Conservation (phyloP, 2,888 invertebrate genomes). For the Ypsolopha sequella region DNA sequence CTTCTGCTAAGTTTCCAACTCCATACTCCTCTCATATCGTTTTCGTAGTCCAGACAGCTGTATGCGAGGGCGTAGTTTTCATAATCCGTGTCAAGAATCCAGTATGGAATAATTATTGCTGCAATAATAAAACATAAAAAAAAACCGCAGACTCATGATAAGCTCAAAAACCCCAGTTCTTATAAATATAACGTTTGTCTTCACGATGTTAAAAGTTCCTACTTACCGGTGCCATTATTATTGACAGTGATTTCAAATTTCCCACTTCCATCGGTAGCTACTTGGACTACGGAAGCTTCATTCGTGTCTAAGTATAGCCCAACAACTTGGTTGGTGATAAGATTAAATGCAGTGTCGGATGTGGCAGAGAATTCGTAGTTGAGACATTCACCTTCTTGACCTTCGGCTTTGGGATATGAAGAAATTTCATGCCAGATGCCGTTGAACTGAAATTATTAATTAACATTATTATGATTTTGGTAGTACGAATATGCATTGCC, state of each 20-base stretch:
- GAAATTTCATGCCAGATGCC: constrained; percentile 11
- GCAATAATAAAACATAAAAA: neutral
- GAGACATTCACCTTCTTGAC: constrained; percentile 6
- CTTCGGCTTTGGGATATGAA: constrained; percentile 8
- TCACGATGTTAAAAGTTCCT: no score
- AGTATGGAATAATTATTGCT: constrained; percentile 24
- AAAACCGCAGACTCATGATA: neutral
- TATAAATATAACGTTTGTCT: neutral
- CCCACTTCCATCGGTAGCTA: constrained; percentile 5
- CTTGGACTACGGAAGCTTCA: constrained; percentile 5
- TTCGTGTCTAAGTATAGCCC: constrained; percentile 3
- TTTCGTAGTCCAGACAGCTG: constrained; percentile 64
- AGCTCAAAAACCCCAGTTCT: neutral
- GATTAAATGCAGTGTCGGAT: neutral
- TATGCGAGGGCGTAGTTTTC: constrained; percentile 73
- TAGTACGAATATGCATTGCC: neutral
- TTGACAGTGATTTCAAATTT: constrained; percentile 6
- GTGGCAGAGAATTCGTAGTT: constrained; percentile 8
- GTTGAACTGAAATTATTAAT: constrained; percentile 7
- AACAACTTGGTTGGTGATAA: constrained; percentile 6
- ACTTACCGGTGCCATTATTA: constrained; percentile 4
- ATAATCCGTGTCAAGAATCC: constrained; percentile 76
- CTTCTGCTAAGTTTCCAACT: constrained; percentile 51
- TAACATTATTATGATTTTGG: neutral
- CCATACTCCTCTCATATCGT: constrained; percentile 47